phyloP scores from a whole-genome alignment of 2,113 vertebrate species.

The Paracanthobrama guichenoti region DNA sequence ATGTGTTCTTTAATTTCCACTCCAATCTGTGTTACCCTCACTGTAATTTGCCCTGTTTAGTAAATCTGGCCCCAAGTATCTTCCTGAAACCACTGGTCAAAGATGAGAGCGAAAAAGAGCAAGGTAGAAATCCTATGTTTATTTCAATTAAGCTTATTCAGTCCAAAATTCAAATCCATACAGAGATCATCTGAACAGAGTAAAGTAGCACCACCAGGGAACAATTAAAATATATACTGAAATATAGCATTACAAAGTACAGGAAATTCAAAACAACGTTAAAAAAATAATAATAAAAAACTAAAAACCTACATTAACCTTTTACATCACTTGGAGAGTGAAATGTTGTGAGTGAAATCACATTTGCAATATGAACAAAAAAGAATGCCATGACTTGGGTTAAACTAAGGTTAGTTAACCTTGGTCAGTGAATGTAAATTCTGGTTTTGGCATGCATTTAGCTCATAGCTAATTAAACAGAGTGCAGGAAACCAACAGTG shows the following conservation, averaged over 20 bases:
- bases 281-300: no score
- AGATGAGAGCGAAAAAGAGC: neutral
- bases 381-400: neutral
- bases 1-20: no score
- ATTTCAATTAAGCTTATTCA: neutral
- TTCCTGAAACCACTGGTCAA: neutral
- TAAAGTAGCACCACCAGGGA: neutral
- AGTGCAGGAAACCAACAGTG: slow-evolving; percentile 54
- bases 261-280: neutral
- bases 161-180: neutral
- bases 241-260: neutral
- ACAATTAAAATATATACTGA: neutral
- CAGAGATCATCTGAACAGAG: neutral
- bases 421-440: neutral
- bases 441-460: slow-evolving; percentile 52
- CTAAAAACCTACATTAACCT: neutral
- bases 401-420: slow-evolving; percentile 49
- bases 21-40: no score
- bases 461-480: slow-evolving; percentile 66
- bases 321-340: neutral
- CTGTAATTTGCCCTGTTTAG: no score
- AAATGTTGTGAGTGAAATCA: neutral
- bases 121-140: neutral
- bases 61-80: neutral
- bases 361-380: neutral